Conservation (phyloP, 2,888 invertebrate species). For the Drosophila ezoana region DNA sequence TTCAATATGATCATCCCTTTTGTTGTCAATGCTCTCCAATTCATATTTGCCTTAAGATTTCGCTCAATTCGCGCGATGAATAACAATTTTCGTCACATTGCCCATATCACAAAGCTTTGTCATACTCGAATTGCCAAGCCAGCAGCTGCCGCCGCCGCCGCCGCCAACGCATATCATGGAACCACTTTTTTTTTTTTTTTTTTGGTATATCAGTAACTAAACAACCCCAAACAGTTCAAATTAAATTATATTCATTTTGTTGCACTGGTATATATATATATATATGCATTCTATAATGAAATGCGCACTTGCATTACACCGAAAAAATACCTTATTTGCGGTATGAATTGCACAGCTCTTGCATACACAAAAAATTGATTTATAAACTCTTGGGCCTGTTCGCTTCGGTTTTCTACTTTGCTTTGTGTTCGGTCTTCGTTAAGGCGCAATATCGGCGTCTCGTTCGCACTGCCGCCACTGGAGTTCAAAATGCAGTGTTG, state of each 20-base stretch:
- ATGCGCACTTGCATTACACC: constrained; percentile 24
- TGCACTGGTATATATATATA: constrained; percentile 5
- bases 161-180: constrained; percentile 37
- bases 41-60: not conserved
- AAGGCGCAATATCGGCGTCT: constrained; percentile 57
- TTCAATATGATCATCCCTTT: constrained; percentile 23
- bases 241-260: constrained; percentile 30
- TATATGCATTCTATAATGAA: not conserved
- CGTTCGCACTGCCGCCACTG: constrained; percentile 49
- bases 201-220: constrained; percentile 12
- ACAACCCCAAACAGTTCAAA: constrained; percentile 11
- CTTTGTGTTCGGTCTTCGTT: constrained; percentile 79
- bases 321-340: constrained; percentile 71
- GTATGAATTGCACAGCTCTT: constrained; percentile 72
- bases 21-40: not conserved
- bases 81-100: constrained; percentile 42
- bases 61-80: constrained; percentile 14
- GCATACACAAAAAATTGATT: constrained; percentile 85
- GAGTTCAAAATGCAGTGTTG: constrained; percentile 44
- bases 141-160: constrained; percentile 42
- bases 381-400: constrained; percentile 76
- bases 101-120: constrained; percentile 45
- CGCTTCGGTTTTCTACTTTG: constrained; percentile 79
- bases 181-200: constrained; percentile 20
- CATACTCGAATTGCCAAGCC: constrained; percentile 43